phyloP scores from a whole-genome alignment of 2,797 vertebrate species.

The Thripadectes ignobilis region DNA sequence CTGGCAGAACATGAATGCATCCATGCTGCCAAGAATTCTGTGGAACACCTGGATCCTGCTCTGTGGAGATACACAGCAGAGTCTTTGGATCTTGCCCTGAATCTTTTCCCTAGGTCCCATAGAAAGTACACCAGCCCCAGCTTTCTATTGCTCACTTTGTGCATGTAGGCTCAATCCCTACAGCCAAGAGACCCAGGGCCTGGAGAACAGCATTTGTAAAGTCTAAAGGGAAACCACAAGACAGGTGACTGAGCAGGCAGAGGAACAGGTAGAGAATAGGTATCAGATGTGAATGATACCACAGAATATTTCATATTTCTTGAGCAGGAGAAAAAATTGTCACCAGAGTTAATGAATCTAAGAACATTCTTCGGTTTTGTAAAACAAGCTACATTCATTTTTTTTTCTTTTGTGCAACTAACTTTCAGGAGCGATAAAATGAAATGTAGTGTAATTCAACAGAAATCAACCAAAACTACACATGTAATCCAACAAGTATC shows the following conservation, averaged over 20 bases:
- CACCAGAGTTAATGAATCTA: background rate
- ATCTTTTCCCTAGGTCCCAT: background rate
- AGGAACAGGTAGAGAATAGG: background rate
- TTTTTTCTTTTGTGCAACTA: background rate
- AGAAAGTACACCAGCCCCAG: background rate
- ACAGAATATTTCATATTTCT: background rate
- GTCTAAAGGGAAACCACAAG: background rate
- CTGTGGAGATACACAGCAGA: background rate
- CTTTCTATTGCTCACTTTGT: background rate
- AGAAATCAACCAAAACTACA: background rate
- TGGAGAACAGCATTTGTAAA: background rate
- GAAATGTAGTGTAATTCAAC: constrained; percentile 61
- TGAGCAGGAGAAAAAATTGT: background rate
- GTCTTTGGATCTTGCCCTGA: background rate
- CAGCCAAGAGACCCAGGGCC: background rate
- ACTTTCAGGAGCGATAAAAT: constrained; percentile 4
- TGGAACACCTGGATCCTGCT: background rate
- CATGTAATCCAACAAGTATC: background rate
- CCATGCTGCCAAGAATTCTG: background rate
- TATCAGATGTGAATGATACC: background rate
- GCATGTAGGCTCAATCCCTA: background rate
- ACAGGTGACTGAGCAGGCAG: background rate
- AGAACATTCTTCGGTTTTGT: background rate
- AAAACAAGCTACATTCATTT: background rate
- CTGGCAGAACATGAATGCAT: background rate